Evolutionary conservation across 2,888 invertebrate species (phyloP).

Genomic region (Apantesis nais): DNA sequence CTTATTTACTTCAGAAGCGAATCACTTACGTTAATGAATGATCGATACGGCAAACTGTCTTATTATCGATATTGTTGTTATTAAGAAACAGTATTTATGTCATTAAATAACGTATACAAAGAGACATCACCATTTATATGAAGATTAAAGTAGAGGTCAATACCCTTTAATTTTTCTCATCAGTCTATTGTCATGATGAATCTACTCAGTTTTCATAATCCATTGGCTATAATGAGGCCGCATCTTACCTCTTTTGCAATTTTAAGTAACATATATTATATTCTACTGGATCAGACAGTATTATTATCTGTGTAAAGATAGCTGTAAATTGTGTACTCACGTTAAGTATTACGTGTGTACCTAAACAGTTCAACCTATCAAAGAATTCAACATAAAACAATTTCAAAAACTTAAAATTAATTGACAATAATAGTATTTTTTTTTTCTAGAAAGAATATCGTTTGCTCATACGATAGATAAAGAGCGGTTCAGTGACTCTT

Average conservation of each 20-base stretch:
- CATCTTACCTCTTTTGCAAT: background rate
- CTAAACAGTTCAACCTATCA: background rate
- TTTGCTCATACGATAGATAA: background rate
- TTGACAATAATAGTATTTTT: background rate
- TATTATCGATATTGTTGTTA: background rate
- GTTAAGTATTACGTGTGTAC: too few species aligned
- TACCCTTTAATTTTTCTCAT: background rate
- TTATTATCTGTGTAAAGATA: background rate
- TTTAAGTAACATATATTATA: background rate
- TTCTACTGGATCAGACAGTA: background rate
- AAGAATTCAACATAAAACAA: background rate
- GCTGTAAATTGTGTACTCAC: too few species aligned
- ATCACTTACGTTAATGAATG: background rate
- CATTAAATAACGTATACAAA: conserved; percentile 5
- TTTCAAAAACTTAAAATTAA: background rate
- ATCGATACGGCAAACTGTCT: conserved; percentile 2
- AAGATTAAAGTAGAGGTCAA: background rate
- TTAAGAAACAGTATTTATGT: conserved; percentile 1
- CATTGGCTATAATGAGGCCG: background rate
- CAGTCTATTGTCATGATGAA: background rate
- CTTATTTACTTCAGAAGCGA: background rate
- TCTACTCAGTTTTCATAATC: background rate
- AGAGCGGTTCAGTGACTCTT: background rate
- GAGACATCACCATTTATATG: background rate
- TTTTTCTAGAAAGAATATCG: background rate